Base-by-base conservation (phyloP, 2,113 vertebrate genomes). In the Typhlomys cinereus region DNA sequence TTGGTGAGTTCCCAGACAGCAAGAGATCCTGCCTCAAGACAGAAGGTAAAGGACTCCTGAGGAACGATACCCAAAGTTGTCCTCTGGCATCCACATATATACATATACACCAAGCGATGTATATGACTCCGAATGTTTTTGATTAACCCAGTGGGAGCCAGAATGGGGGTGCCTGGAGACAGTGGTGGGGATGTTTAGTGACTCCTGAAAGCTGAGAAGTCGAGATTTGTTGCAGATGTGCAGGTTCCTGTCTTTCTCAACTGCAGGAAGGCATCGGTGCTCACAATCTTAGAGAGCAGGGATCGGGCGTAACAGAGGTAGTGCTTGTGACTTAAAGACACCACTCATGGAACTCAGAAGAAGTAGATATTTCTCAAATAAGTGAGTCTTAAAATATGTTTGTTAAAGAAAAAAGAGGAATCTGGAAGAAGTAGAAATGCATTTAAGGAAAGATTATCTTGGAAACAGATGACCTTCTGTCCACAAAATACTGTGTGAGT, bases 261-360 rank as follows among this genome's bases (percentile, higher is more conserved):
- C 3, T 17, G 25, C 1, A 86, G 48, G 23, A 76, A 71, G 10
- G 1, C 23, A 17, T 78, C 31, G 74, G 17, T 36, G 57, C 69
- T 82, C 44, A 18, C 2, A 12, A 7, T 31, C 12, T 44, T 34
- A 12, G 6, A 48, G 0, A 57, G 25, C 31, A 85, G 67, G 59
- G 75, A 54, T 52, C 39, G 52, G 62, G 75, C 41, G 34, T 27
- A 62, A 59, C 48, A 44, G 5, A 74, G n/a, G 29, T n/a, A 14
- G 48, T 54, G 23, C 31, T 86, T 89, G n/a, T n/a, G n/a, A n/a
- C n/a, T n/a, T 76, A 57, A 76, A 54, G 50, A 89, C 25, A 52
- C 46, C 11, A 36, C 13, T 67, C 25, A 10, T 7, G 44, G 67
- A 21, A n/a, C 20, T 14, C 57, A 23, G 9, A 41, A 31, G 70